phyloP scores from a whole-genome alignment of 35 echinoderm and acorn worm species.

The Heliocidaris erythrogramma region DNA sequence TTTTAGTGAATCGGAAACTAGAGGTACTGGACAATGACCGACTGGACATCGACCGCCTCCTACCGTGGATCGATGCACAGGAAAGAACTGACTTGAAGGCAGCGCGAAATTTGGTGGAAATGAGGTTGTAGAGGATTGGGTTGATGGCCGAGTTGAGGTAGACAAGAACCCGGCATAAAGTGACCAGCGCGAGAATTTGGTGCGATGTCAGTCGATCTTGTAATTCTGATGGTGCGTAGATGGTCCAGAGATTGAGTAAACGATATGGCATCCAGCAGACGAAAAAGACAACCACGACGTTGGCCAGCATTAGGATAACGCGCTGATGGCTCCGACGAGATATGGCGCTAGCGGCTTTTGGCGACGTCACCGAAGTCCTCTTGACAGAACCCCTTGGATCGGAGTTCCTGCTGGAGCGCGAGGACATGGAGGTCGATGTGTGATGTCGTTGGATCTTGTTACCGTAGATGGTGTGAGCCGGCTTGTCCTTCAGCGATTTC shows the following conservation, averaged over 20 bases:
- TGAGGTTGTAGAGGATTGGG: conserved; percentile 84
- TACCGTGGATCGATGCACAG: conserved; percentile 34
- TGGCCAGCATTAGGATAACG: conserved; percentile 65
- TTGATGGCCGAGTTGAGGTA: conserved; percentile 94
- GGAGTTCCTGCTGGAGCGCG: conserved; percentile 25
- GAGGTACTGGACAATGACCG: conserved; percentile 62
- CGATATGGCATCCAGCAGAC: conserved; percentile 88
- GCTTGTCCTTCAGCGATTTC: conserved; percentile 1
- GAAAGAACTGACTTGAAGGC: conserved; percentile 76
- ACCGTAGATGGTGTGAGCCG: background rate
- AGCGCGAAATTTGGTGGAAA: conserved; percentile 80
- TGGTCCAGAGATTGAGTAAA: conserved; percentile 72
- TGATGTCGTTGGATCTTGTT: conserved; percentile 31
- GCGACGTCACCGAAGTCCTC: conserved; percentile 8
- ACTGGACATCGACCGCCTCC: conserved; percentile 47
- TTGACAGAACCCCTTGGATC: background rate
- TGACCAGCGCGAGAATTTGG: conserved; percentile 55
- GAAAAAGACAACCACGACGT: conserved; percentile 87
- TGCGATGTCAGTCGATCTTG: conserved; percentile 31
- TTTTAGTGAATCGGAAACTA: conserved; percentile 51
- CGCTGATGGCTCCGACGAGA: conserved; percentile 58
- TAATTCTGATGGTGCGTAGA: conserved; percentile 54
- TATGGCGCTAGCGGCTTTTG: conserved; percentile 21
- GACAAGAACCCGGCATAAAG: conserved; percentile 60
- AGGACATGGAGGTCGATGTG: background rate